A percentile compares a stretch with the other conserved stretches of the same genome.
phyloP scores from a whole-genome alignment of 2,797 vertebrate genomes.

The Paedocypris micromegethes region DNA sequence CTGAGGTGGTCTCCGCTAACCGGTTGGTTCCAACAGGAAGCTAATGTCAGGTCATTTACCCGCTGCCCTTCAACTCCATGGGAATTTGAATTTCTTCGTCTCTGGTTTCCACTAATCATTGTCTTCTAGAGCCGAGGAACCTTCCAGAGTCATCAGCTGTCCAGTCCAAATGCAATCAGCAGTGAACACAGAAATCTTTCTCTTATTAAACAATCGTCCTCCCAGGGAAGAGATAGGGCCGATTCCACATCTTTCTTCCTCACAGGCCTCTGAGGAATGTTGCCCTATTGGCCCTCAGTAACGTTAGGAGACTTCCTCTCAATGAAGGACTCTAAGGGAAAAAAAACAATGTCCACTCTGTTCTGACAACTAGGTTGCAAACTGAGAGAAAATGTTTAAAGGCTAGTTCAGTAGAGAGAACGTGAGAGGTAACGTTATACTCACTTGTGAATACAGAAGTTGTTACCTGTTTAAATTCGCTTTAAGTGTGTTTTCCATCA shows the following conservation, averaged over 20 bases:
- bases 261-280: constrained; percentile 64
- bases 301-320: constrained; percentile 53
- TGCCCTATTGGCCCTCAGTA: constrained; percentile 44
- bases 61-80: constrained; percentile 43
- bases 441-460: constrained; percentile 49
- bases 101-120: constrained; percentile 75
- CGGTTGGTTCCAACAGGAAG: constrained; percentile 56
- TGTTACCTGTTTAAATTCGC: constrained; percentile 35
- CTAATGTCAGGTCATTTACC: constrained; percentile 62
- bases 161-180: constrained; percentile 72
- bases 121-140: constrained; percentile 61
- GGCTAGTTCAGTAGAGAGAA: constrained; percentile 60
- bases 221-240: constrained; percentile 58
- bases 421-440: constrained; percentile 57
- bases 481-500: constrained; percentile 3
- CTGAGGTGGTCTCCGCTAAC: constrained; percentile 53
- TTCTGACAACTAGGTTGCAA: constrained; percentile 58
- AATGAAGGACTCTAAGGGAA: constrained; percentile 54
- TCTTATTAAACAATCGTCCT: constrained; percentile 68
- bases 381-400: constrained; percentile 55
- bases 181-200: constrained; percentile 73
- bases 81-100: constrained; percentile 70
- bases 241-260: constrained; percentile 66
- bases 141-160: constrained; percentile 68
- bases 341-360: constrained; percentile 60